Evolutionary conservation across 2,888 invertebrate species (phyloP).

Genomic region (Ecdyonurus torrentis): DNA sequence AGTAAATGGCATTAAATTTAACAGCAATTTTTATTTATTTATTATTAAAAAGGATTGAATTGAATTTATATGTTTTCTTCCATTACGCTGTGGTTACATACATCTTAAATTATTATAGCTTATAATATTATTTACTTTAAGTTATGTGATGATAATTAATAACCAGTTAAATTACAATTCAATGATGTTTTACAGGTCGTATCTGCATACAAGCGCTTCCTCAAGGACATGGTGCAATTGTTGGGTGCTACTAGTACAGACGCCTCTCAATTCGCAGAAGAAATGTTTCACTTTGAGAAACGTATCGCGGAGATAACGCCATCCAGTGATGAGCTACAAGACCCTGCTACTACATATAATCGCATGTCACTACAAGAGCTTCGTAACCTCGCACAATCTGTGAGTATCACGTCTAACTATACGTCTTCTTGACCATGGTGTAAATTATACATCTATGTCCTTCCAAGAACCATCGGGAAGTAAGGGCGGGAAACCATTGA

Average conservation of each 20-base stretch:
- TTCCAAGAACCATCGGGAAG: too few relatives aligned
- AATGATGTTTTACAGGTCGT: too few relatives aligned
- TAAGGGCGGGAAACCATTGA: background rate
- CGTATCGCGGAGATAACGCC: slow-evolving; percentile 35
- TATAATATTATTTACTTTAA: too few relatives aligned
- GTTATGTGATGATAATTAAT: too few relatives aligned
- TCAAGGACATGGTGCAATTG: slow-evolving; percentile 31
- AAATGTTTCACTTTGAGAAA: slow-evolving; percentile 36
- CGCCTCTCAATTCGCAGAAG: slow-evolving; percentile 31
- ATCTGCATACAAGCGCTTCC: slow-evolving; percentile 30
- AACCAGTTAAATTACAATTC: too few relatives aligned
- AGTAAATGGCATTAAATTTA: too few relatives aligned
- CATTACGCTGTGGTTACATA: too few relatives aligned
- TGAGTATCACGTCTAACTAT: slow-evolving; percentile 17
- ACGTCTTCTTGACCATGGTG: background rate
- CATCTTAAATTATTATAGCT: too few relatives aligned
- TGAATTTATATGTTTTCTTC: too few relatives aligned
- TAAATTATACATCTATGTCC: too few relatives aligned
- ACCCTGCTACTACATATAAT: slow-evolving; percentile 26
- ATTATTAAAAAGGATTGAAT: too few relatives aligned
- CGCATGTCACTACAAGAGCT: slow-evolving; percentile 27
- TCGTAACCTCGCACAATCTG: slow-evolving; percentile 26
- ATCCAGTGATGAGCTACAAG: slow-evolving; percentile 19
- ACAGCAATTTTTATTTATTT: too few relatives aligned
- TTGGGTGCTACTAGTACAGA: slow-evolving; percentile 29